These are phyloP conservation scores for Aphaenogaster ashmeadi DNA, from an alignment of 1,140 invertebrate species.

Conservation along the genomic window DNA sequence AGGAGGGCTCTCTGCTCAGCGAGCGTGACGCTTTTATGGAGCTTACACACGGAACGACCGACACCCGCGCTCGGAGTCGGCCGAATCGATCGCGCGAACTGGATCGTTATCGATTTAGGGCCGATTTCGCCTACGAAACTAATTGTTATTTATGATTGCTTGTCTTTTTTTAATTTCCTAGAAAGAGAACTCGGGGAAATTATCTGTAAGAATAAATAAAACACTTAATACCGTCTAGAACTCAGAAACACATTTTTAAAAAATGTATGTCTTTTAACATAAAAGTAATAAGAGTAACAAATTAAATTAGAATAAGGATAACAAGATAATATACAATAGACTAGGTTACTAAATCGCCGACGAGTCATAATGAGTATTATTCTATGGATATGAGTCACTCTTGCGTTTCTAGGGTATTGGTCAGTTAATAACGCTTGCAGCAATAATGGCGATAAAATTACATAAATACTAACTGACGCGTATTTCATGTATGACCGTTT, in stretches of 20 bases:
- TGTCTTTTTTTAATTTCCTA: not conserved
- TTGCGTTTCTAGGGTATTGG: constrained; percentile 9
- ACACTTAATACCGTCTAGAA: not conserved
- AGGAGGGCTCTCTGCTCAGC: constrained; percentile 80
- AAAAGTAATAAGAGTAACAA: not conserved
- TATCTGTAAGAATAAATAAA: not conserved
- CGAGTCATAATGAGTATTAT: constrained; percentile 15
- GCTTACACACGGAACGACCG: constrained; percentile 80
- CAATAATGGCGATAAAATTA: constrained; percentile 26
- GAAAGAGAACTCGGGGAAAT: not conserved
- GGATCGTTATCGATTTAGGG: constrained; percentile 7
- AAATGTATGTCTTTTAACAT: not conserved
- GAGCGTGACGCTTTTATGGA: constrained; percentile 83
- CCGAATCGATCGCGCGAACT: constrained; percentile 34
- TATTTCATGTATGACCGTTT: not conserved
- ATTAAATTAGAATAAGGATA: not conserved
- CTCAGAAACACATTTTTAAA: not conserved
- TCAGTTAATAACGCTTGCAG: constrained; percentile 19
- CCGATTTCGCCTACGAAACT: not conserved
- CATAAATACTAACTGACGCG: not conserved
- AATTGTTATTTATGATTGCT: not conserved
- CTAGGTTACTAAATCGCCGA: constrained; percentile 11
- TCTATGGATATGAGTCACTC: constrained; percentile 36
- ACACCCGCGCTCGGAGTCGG: constrained; percentile 56
- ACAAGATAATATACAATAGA: too few species aligned